Base-by-base conservation (phyloP, 1,140 invertebrate genomes). In the Anastatus disparis region DNA sequence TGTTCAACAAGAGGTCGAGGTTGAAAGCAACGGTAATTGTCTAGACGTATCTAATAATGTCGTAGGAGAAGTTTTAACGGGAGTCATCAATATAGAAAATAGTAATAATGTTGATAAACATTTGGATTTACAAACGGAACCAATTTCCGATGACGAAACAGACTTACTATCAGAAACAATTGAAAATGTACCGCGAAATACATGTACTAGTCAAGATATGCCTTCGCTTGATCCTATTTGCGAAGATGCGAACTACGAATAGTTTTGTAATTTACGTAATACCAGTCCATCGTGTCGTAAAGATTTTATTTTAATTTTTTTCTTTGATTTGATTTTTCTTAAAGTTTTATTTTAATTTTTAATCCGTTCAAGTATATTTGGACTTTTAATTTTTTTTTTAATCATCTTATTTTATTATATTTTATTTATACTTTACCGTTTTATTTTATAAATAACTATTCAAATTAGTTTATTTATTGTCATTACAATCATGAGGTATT, bases 181-280 rank as follows among this genome's bases (percentile, higher is more conserved):
- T 2, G 80, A 80, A 46, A 72, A 76, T 13, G 75, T 78, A 40
- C 73, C 78, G 4, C 74, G 53, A 3, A 78, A 82, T 26, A 74
- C 78, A 71, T 53, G 68, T 0, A 82, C 75, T 9, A 77, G 69
- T 59, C 75, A 72, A 1, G 78, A 82, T 22, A 76, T 78, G 78
- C 74, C 77, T n/a, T 74, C 74, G 20, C 63, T 79, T 0, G 75
- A 81, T 65, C 74, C 74, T 1, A 72, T 77, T 24, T 35, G 26
- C 8, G 44, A 64, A 9, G 70, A 44, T 9, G 40, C 26, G 10
- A 29, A 62, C 22, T 40, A 70, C 17, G 24, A 68, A 56, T 73
- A 58, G n/a, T 62, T 61, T 69, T 52, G 27, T 38, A 26, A 55
- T 29, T 53, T 55, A n/a, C n/a, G n/a, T 40, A 17, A 24, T 55